Evolutionary conservation across 2,888 invertebrate species (phyloP).

Genomic region (Anodontia alba): DNA sequence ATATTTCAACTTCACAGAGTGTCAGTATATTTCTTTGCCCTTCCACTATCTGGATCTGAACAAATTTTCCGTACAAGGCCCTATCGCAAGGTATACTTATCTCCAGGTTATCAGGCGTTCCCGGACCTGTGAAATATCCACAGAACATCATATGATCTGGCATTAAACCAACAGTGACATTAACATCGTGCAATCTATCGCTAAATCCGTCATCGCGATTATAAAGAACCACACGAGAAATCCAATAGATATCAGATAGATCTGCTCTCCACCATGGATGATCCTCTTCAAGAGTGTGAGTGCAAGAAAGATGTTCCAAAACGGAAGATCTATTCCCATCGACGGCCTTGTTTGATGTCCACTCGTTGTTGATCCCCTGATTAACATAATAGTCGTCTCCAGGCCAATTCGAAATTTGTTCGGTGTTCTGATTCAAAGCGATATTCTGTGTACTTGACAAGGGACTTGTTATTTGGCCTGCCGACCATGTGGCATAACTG

Average conservation of each 20-base stretch:
- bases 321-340: neutral
- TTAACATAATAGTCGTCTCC: neutral
- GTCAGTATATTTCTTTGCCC: neutral
- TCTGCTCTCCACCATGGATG: neutral
- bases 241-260: neutral
- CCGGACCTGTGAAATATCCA: neutral
- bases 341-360: neutral
- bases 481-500: neutral
- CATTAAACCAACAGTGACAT: neutral
- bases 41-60: neutral
- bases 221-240: neutral
- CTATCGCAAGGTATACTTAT: neutral
- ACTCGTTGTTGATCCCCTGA: neutral
- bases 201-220: neutral
- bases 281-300: neutral
- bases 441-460: neutral
- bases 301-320: neutral
- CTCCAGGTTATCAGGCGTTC: neutral
- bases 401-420: too few relatives aligned
- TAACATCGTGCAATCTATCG: neutral
- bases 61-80: neutral
- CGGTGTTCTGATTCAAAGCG: neutral
- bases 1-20: constrained; percentile 3
- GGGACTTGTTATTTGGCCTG: neutral
- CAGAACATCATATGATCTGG: neutral